phyloP scores from a whole-genome alignment of 2,113 vertebrate genomes.

The Miniopterus natalensis region DNA sequence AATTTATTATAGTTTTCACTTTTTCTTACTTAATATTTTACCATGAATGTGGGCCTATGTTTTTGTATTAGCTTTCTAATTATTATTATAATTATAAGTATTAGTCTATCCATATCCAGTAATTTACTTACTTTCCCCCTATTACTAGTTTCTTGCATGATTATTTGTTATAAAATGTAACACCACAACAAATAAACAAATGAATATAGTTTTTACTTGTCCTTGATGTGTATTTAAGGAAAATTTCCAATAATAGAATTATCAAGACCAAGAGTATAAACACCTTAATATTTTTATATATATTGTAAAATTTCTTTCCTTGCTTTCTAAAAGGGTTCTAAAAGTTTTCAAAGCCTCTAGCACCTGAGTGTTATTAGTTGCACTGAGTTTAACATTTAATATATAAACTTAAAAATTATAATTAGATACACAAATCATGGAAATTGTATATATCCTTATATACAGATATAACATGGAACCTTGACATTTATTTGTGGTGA shows the following conservation, averaged over 20 bases:
- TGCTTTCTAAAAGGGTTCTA: background rate
- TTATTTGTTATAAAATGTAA: slow-evolving; percentile 1
- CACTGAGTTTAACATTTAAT: slow-evolving; percentile 27
- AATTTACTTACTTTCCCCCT: slow-evolving; percentile 5
- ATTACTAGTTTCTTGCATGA: background rate
- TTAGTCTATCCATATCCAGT: background rate
- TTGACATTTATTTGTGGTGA: background rate
- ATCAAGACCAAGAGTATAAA: background rate
- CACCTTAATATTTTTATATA: background rate
- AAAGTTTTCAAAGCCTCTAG: background rate
- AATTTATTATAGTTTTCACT: background rate
- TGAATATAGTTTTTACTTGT: background rate
- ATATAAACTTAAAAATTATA: slow-evolving; percentile 37
- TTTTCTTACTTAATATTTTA: slow-evolving; percentile 46
- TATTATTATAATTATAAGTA: background rate
- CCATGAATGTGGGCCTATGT: background rate
- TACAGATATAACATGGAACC: background rate
- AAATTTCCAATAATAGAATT: background rate
- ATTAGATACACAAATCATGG: background rate
- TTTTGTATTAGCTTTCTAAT: slow-evolving; percentile 25
- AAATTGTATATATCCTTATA: background rate
- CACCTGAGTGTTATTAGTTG: background rate
- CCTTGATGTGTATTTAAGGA: background rate
- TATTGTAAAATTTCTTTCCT: background rate
- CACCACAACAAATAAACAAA: background rate